Evolutionary conservation across 2,113 vertebrate genomes (phyloP).

Genomic region (Osmerus mordax): DNA sequence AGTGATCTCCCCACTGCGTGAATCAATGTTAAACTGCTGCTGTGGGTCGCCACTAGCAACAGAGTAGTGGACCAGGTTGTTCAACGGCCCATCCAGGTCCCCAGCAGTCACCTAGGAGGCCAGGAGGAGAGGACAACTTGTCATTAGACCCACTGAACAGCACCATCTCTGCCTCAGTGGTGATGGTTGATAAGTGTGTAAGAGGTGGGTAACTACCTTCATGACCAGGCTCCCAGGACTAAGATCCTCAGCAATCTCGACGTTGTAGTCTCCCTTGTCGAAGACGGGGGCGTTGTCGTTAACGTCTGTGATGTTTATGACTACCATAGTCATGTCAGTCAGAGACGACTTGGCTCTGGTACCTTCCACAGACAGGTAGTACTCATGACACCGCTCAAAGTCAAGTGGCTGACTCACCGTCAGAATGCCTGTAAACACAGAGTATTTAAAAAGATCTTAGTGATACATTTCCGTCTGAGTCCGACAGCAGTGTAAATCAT

Average conservation of each 20-base stretch:
- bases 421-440: conserved; percentile 57
- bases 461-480: too few relatives aligned
- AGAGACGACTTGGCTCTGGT: conserved; percentile 79
- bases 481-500: background rate
- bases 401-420: conserved; percentile 82
- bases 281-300: conserved; percentile 89
- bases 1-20: conserved; percentile 79
- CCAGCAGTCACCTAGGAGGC: conserved; percentile 79
- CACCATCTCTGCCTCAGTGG: background rate
- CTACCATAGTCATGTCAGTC: conserved; percentile 81
- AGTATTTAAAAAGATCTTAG: background rate
- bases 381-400: conserved; percentile 80
- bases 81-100: conserved; percentile 84
- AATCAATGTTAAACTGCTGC: conserved; percentile 84
- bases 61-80: conserved; percentile 85
- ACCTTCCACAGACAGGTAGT: conserved; percentile 89
- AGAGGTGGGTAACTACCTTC: conserved; percentile 66
- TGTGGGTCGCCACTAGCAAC: conserved; percentile 81
- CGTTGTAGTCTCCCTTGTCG: conserved; percentile 70
- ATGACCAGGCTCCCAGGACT: conserved; percentile 79
- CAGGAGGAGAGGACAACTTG: background rate
- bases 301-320: conserved; percentile 87
- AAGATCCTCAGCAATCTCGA: conserved; percentile 78
- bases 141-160: background rate
- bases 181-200: conserved; percentile 8